Base-by-base conservation (phyloP, 2,113 vertebrate species). In the Lepisosteus oculatus region DNA sequence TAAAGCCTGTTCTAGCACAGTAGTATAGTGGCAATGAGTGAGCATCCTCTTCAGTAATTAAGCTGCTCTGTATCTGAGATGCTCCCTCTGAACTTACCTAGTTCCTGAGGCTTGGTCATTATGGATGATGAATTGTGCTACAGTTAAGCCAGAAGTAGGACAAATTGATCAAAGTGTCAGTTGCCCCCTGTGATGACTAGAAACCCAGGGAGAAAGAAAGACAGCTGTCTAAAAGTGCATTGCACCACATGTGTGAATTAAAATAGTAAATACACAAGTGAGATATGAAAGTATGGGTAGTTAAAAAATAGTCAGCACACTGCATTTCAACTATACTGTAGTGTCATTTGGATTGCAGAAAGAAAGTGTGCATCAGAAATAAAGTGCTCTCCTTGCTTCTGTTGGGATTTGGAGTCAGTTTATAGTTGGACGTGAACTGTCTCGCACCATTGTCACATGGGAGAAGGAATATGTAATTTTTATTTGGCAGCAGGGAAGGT, bases 151-250 rank as follows among this genome's bases (percentile, higher is more conserved):
- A 80, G 84, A 92, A 91, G 87, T 90, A 91, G 90, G 89, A 91
- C 90, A 85, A 90, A 90, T 90, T 89, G 87, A 92, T 91, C 90
- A 90, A 91, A 91, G 85, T 93, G 90, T 84, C 90, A 90, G 89
- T 84, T 84, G 89, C 89, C 88, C 91, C 86, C 76, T 87, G 88
- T 89, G 85, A 90, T 85, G 85, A 81, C 83, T 80, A 71, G 81
- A 83, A 85, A 79, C 85, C 85, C 76, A 74, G 72, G 81, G 86
- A 85, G 82, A 85, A 84, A 71, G 77, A 74, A 81, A 78, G 82
- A 84, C 86, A 85, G 84, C 45, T 41, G 15, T 11, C 5, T 9
- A 29, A 56, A 42, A 55, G 41, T 69, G 55, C 42, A 29, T 29
- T 29, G 29, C 29, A 29, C 29, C 29, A 29, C 29, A 29, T 29